Conservation (phyloP, 2,888 invertebrate genomes). For the Apodemia mormo region DNA sequence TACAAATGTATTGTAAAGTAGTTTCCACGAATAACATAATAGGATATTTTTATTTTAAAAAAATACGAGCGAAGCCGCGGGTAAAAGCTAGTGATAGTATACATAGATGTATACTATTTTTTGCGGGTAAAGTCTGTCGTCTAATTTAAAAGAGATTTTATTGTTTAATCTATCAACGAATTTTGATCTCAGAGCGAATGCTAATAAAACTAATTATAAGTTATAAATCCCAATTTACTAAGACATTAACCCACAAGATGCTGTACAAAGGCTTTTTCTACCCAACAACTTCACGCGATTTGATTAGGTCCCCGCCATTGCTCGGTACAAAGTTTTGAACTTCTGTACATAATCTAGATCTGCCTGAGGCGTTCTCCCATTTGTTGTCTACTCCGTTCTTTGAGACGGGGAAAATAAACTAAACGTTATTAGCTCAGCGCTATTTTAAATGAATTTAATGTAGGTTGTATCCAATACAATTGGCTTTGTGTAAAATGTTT, state of each 20-base stretch:
- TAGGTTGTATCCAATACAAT: too few relatives aligned
- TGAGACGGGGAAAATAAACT: slow-evolving; percentile 16
- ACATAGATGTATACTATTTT: too few relatives aligned
- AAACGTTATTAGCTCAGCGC: slow-evolving; percentile 6
- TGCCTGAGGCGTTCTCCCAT: slow-evolving; percentile 5
- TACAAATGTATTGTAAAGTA: too few relatives aligned
- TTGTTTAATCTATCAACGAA: too few relatives aligned
- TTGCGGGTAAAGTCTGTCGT: too few relatives aligned
- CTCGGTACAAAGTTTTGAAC: slow-evolving; percentile 16
- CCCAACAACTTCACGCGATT: slow-evolving; percentile 12
- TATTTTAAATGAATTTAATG: slow-evolving; percentile 10
- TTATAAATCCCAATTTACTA: background rate
- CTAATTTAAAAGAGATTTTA: too few relatives aligned
- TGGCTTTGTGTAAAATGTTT: background rate
- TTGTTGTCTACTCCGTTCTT: slow-evolving; percentile 14
- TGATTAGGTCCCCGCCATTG: slow-evolving; percentile 11
- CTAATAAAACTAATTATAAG: background rate
- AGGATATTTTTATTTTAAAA: too few relatives aligned
- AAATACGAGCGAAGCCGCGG: too few relatives aligned
- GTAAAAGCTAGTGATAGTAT: too few relatives aligned
- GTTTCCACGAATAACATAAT: too few relatives aligned
- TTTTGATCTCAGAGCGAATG: too few relatives aligned
- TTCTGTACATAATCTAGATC: slow-evolving; percentile 17
- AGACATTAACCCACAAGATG: slow-evolving; percentile 1
- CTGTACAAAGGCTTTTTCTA: slow-evolving; percentile 15